phyloP scores from a whole-genome alignment of 2,888 invertebrate species.

The Orgyia antiqua region DNA sequence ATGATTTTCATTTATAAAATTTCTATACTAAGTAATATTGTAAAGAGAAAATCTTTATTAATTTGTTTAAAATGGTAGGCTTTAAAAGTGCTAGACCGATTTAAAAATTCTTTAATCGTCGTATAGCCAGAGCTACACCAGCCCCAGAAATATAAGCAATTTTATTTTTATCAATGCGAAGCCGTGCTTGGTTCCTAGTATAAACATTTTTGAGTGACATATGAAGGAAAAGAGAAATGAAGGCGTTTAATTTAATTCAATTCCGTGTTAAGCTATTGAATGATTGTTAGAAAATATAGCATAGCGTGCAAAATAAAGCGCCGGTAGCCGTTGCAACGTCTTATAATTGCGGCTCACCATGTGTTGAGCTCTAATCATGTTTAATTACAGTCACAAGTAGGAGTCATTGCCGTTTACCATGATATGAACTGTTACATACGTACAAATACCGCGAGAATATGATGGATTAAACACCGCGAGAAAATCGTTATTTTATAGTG shows the following conservation, averaged over 20 bases:
- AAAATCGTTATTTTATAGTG: slow-evolving; percentile 49
- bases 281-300: slow-evolving; percentile 57
- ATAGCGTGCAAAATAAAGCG: slow-evolving; percentile 57
- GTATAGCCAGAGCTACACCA: too few relatives aligned
- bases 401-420: slow-evolving; percentile 74
- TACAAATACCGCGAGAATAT: slow-evolving; percentile 55
- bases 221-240: too few relatives aligned
- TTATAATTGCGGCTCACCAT: slow-evolving; percentile 70
- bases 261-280: slow-evolving; percentile 64
- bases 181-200: too few relatives aligned
- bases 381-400: slow-evolving; percentile 67
- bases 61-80: too few relatives aligned
- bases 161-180: too few relatives aligned
- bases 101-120: too few relatives aligned
- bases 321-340: slow-evolving; percentile 67
- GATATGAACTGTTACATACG: slow-evolving; percentile 74
- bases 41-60: too few relatives aligned
- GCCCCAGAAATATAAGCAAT: too few relatives aligned
- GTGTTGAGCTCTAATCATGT: slow-evolving; percentile 75
- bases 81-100: too few relatives aligned
- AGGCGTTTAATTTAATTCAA: slow-evolving; percentile 47
- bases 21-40: too few relatives aligned
- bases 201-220: too few relatives aligned
- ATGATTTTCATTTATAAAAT: too few relatives aligned
- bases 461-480: slow-evolving; percentile 48